Evolutionary conservation across 2,888 invertebrate species (phyloP).

Genomic region (Mayetiola destructor): DNA sequence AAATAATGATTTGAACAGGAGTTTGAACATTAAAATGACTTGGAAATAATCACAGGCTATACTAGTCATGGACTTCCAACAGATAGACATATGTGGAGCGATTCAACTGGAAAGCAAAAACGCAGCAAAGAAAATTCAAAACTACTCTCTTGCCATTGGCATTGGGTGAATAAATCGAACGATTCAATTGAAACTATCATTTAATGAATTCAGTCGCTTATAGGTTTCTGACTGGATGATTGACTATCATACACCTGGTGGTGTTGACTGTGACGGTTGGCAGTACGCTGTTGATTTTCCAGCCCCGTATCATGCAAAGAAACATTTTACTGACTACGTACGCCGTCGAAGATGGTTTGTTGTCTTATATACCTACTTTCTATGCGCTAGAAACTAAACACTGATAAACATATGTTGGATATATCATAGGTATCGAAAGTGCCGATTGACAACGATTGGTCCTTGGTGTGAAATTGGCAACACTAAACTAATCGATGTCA

Average conservation of each 20-base stretch:
- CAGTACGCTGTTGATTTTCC: slow-evolving; percentile 91
- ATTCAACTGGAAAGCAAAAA: slow-evolving; percentile 67
- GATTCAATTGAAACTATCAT: not conserved
- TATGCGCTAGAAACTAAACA: not conserved
- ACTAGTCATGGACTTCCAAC: slow-evolving; percentile 74
- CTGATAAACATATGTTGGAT: not conserved
- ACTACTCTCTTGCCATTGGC: slow-evolving; percentile 73
- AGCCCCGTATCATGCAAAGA: slow-evolving; percentile 68
- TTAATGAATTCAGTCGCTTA: not conserved
- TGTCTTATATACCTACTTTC: not conserved
- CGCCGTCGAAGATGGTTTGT: slow-evolving; percentile 59
- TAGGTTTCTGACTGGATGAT: slow-evolving; percentile 69
- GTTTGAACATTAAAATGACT: not conserved
- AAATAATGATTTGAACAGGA: not conserved
- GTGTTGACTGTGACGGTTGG: slow-evolving; percentile 86
- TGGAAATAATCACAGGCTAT: slow-evolving; percentile 75
- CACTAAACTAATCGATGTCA: slow-evolving; percentile 67
- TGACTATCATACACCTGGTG: slow-evolving; percentile 81
- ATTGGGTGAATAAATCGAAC: slow-evolving; percentile 48
- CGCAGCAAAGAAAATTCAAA: slow-evolving; percentile 75
- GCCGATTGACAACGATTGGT: slow-evolving; percentile 66
- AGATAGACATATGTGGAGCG: slow-evolving; percentile 84
- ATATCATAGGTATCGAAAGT: slow-evolving; percentile 45
- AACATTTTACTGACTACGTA: slow-evolving; percentile 79
- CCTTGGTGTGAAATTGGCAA: slow-evolving; percentile 84